phyloP scores from a whole-genome alignment of 2,113 vertebrate species.

The Sylvietta virens region DNA sequence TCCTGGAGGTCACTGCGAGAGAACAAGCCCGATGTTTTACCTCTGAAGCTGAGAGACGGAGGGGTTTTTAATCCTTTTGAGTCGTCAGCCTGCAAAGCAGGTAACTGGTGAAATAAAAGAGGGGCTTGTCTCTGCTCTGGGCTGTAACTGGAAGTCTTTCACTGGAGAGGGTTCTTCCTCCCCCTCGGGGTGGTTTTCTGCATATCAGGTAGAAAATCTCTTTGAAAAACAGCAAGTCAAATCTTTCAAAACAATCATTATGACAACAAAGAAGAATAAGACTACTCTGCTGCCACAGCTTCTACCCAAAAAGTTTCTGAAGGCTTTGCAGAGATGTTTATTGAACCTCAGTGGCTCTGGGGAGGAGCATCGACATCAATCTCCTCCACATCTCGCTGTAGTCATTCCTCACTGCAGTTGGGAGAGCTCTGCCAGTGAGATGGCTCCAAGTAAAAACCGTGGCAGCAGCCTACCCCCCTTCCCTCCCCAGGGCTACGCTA shows the following conservation, averaged over 20 bases:
- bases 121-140: slow-evolving; percentile 1
- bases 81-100: not conserved
- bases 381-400: not conserved
- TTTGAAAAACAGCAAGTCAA: slow-evolving; percentile 38
- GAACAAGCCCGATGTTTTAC: slow-evolving; percentile 16
- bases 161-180: slow-evolving; percentile 27
- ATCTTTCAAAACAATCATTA: slow-evolving; percentile 44
- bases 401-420: not conserved
- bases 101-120: slow-evolving; percentile 17
- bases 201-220: slow-evolving; percentile 51
- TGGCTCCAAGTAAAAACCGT: not conserved
- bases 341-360: not conserved
- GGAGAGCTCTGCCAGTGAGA: not conserved
- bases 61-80: slow-evolving; percentile 21
- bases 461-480: not conserved
- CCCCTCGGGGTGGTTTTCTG: slow-evolving; percentile 25
- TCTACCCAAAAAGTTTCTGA: not conserved
- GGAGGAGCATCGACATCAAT: not conserved
- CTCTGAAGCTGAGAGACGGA: not conserved
- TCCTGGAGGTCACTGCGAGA: slow-evolving; percentile 23
- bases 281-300: not conserved
- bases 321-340: not conserved
- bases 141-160: slow-evolving; percentile 34
- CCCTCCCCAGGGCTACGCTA: not conserved
- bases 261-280: slow-evolving; percentile 13